Evolutionary conservation across 2,888 invertebrate genomes (phyloP), one percentile per base, ranked within the genome.

Genomic region (Orthosia gothica): DNA sequence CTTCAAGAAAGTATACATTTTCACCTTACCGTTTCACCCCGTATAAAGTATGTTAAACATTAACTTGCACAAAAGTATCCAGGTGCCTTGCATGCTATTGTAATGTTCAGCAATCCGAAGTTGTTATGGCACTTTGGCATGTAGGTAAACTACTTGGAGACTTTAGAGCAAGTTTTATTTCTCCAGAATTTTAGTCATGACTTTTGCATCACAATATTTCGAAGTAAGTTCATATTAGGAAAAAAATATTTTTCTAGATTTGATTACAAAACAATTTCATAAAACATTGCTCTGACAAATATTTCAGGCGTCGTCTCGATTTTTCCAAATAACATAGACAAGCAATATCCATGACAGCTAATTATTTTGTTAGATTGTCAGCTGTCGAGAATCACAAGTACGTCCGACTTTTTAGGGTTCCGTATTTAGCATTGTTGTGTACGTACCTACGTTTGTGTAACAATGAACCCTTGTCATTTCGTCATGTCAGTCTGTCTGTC

Each of bases 361-460:
- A 83, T 83, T 73, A 83, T 79, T 79, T 83, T 63, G 54, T 40
- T 66, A 50, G 26, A 65, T 79, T 72, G 83, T 79, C 81, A 63
- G 76, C 49, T 76, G 82, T 69, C 65, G 18, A 52, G 59, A 59
- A 67, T 64, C 59, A 7, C 2, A n/a, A 69, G 55, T 82, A 57
- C n/a, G 40, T 57, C 18, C 18, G 20, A 63, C 13, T 67, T 67
- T 77, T 70, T 32, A 40, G 66, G 32, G 32, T 47, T 54, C 50
- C 32, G 15, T 45, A 55, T 55, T 55, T 23, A 59, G 20, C 16
- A 20, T 54, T 59, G 49, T 16, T 54, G 9, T 26, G 26, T n/a
- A 40, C 16, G 52, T 50, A 68, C 40, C 58, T 73, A 55, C 52
- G 49, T 67, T 75, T 77, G 57, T 78, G 55, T 61, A 40, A 69